Base-by-base conservation (phyloP, 1,140 invertebrate species). In the Cardiocondyla obscurior region DNA sequence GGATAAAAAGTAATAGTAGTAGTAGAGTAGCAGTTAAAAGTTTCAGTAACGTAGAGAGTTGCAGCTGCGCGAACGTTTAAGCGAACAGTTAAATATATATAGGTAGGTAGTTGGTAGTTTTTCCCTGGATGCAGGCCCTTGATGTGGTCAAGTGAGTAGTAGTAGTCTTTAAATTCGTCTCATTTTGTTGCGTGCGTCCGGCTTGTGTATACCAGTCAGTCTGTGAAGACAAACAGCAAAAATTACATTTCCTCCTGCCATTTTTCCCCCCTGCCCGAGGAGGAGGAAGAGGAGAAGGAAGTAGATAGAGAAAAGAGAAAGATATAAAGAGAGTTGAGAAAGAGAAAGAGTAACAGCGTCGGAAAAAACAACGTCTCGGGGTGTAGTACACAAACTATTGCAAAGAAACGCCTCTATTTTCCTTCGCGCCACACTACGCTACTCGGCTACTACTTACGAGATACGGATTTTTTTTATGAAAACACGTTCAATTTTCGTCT, bases 121-220 rank as follows among this genome's bases (percentile, higher is more conserved):
- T 64, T 93, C 92, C 92, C 94, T 93, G 91, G 92, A 93, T 94
- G 93, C 94, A 91, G 93, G 93, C 93, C 92, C 93, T 79, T 79
- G 90, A 94, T 90, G 94, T 93, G 93, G 93, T 94, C 93, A 94
- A 94, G 93, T 94, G 93, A 93, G 93, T 94, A 93, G 93, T 94
- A 93, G 93, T 94, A 93, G 93, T 94, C 93, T 94, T 94, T 92
- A 92, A 93, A 94, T 93, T 94, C 92, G 94, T 94, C 94, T 94
- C 93, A 92, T 92, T 79, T 93, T 93, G 93, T 94, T 93, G 93
- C 93, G 94, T 94, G 94, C 93, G 94, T 94, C 94, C 94, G 91
- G 94, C 93, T 94, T 94, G 91, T 94, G 90, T 94, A 90, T 92
- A 94, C 94, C 93, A 94, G 94, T 94, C 94, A 93, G 94, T 94